A percentile compares a stretch with the other conserved stretches of the same genome.
Evolutionary conservation across 2,888 invertebrate species (phyloP).

Genomic region (Lithosia quadra): DNA sequence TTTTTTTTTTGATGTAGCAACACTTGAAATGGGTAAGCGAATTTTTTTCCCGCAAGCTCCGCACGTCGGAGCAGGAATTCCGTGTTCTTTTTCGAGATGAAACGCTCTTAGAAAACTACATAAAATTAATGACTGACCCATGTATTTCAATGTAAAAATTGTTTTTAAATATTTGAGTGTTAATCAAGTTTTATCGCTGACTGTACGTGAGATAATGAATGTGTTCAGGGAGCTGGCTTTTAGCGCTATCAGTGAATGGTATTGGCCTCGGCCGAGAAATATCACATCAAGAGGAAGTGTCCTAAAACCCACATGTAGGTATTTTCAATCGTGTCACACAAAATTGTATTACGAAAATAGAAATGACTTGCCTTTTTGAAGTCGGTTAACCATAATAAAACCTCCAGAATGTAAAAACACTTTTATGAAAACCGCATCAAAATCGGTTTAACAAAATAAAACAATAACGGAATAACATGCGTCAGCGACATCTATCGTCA

Average conservation of each 20-base stretch:
- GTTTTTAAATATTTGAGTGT: no score
- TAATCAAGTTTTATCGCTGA: no score
- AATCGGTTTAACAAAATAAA: no score
- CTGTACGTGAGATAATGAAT: not conserved
- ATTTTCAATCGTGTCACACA: not conserved
- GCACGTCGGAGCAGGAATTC: constrained; percentile 60
- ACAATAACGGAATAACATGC: no score
- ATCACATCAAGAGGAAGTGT: not conserved
- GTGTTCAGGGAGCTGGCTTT: not conserved
- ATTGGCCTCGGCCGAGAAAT: not conserved
- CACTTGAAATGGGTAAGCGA: constrained; percentile 57
- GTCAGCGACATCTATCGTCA: constrained; percentile 8
- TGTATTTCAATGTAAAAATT: no score
- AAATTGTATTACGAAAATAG: no score
- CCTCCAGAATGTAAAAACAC: no score
- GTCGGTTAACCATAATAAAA: no score
- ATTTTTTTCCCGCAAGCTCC: constrained; percentile 66
- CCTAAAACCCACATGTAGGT: not conserved
- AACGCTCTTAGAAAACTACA: constrained; percentile 46
- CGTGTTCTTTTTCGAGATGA: constrained; percentile 63
- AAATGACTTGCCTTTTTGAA: no score
- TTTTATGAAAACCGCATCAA: no score
- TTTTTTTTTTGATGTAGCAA: constrained; percentile 58
- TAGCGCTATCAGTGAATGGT: not conserved
- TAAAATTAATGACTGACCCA: no score